Conservation (phyloP, 2,888 invertebrate genomes). For the Scelioninae gen. 1 region DNA sequence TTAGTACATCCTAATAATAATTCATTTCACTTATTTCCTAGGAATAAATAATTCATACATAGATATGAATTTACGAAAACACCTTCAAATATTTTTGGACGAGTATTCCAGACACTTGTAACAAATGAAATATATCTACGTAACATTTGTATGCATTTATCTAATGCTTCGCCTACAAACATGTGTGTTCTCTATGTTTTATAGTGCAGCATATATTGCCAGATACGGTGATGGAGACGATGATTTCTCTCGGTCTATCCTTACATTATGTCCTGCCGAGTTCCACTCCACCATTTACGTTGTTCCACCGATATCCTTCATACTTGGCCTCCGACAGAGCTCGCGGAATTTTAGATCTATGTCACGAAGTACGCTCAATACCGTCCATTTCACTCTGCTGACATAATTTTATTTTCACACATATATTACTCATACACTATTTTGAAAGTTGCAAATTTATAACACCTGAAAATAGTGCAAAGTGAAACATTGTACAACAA, state of each 20-base stretch:
- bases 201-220: constrained; percentile 16
- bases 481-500: too few species aligned
- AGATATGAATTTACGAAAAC: constrained; percentile 13
- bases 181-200: constrained; percentile 21
- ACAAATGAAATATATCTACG: constrained; percentile 32
- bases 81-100: constrained; percentile 14
- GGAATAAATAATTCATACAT: not conserved
- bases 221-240: constrained; percentile 34
- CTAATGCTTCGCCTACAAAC: constrained; percentile 14
- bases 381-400: constrained; percentile 18
- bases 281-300: constrained; percentile 22
- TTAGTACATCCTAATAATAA: too few species aligned
- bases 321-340: constrained; percentile 32
- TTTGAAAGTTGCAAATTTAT: constrained; percentile 6
- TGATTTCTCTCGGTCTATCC: constrained; percentile 40
- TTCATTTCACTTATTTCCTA: too few species aligned
- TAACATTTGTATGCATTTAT: constrained; percentile 38
- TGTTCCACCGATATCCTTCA: constrained; percentile 34
- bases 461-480: not conserved
- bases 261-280: constrained; percentile 41
- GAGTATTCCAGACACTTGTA: constrained; percentile 9
- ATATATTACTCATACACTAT: constrained; percentile 20
- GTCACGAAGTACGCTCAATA: constrained; percentile 19
- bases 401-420: constrained; percentile 26
- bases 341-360: constrained; percentile 45